Evolutionary conservation across 2,113 vertebrate species (phyloP), one percentile per base, ranked within the genome.

Genomic region (Engystomops pustulosus): DNA sequence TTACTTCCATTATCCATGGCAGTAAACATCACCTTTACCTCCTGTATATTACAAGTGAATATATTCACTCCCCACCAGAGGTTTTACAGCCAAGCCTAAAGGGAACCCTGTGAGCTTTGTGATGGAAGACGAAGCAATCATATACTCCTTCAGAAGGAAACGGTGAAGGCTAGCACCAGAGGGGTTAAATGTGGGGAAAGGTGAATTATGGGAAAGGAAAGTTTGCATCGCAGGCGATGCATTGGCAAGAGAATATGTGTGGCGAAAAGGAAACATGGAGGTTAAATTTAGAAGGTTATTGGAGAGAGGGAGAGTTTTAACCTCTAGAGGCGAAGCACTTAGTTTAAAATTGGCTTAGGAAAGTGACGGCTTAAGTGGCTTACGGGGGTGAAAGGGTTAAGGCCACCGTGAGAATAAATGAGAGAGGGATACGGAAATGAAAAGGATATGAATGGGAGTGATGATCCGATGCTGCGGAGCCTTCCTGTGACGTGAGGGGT

Each of bases 341-440:
- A 55, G 32, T 78, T 30, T 41, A 4, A 60, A 58, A 58, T 38
- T 23, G 62, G 51, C 23, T 55, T 20, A 12, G 49, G 32, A 34
- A 55, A 78, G 20, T 60, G 53, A 41, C 25, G n/a, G 34, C 2
- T 15, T 55, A 38, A 55, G 34, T 55, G 75, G 32, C 32, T 78
- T 34, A 10, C 38, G 75, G 53, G 23, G 51, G 75, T 60, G 34
- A 58, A 78, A 53, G 51, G 20, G 34, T 78, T 60, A 78, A 78
- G 32, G 34, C 32, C 11, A 7, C 9, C 4, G 23, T 3, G n/a
- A 38, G 10, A 60, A 11, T 23, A 58, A 41, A 41, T 60, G 25
- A 58, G 32, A 36, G 5, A 60, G 32, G 3, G 18, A 58, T 38
- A 12, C 25, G 32, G 36, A 36, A 23, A 44, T 25, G n/a, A 45